Conservation (phyloP, 1,140 invertebrate genomes). For the Zaprionus lachaisei region DNA sequence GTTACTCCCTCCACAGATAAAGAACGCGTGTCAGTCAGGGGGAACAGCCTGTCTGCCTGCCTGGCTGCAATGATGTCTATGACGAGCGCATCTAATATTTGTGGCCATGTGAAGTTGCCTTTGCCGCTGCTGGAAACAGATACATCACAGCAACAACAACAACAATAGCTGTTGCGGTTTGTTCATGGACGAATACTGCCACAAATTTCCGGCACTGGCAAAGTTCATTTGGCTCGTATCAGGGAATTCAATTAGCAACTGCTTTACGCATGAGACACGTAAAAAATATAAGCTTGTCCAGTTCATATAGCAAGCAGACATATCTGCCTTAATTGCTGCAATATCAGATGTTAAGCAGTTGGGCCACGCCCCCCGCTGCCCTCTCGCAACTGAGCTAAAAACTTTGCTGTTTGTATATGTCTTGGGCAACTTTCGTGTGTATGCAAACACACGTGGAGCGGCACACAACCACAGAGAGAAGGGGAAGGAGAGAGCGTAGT, state of each 20-base stretch:
- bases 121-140: background rate
- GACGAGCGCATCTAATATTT: constrained; percentile 66
- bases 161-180: constrained; percentile 43
- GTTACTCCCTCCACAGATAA: background rate
- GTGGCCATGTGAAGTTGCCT: constrained; percentile 26
- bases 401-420: constrained; percentile 72
- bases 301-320: background rate
- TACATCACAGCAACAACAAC: background rate
- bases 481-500: background rate
- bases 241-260: constrained; percentile 76
- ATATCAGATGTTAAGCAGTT: constrained; percentile 19
- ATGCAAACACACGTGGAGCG: constrained; percentile 15
- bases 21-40: background rate
- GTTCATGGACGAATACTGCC: background rate
- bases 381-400: constrained; percentile 23
- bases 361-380: background rate
- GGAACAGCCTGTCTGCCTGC: background rate
- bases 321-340: constrained; percentile 39
- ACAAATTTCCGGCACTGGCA: constrained; percentile 51
- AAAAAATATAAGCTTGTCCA: background rate
- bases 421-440: constrained; percentile 58
- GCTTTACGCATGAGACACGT: constrained; percentile 67
- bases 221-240: constrained; percentile 55
- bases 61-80: constrained; percentile 7
- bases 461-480: background rate